Evolutionary conservation across 2,797 vertebrate genomes (phyloP), one percentile per base, ranked within the genome.

Genomic region (Centroberyx gerrardi): DNA sequence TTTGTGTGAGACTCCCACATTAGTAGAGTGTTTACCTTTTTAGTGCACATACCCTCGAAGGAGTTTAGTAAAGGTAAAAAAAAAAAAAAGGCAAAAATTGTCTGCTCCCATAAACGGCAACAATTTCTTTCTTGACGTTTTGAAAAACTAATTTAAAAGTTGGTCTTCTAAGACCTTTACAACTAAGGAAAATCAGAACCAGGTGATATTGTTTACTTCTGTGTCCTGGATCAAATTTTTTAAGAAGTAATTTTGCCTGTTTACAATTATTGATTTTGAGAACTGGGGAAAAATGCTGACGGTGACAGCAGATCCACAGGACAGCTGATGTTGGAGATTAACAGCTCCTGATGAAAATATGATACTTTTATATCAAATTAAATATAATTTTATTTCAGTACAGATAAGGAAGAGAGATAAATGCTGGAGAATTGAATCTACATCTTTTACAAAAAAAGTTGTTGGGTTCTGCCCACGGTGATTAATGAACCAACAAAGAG

Each of bases 401-500:
- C 8, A 44, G 13, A 10, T 10, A 1, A n/a, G 48, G n/a, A 8
- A 49, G 48, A 49, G 48, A 49, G 15, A 17, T 1, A 48, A 49
- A n/a, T 62, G 18, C 29, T 12, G 51, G 6, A 36, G 54, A 72
- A 31, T 22, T 18, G 17, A 56, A 58, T 14, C 14, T 44, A 10
- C 40, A 14, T 14, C 18, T 70, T 65, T 61, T 10, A 49, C 22
- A 46, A 13, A 36, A 62, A 58, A 22, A 68, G 36, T 58, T 54
- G 63, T 58, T 3, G 0, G 1, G 2, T 52, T 53, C 22, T 62
- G 28, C 22, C 7, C 42, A 58, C 0, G 4, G n/a, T 67, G 71
- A 82, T 64, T 38, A 64, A 82, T 68, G 68, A 67, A 9, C 33
- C 29, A 2, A 12, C 17, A 40, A 7, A 22, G 38, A 40, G 4